Percentiles rank a stretch among this genome's conserved stretches.
phyloP scores from a whole-genome alignment of 2,888 invertebrate genomes.

The Pardosa pseudoannulata region DNA sequence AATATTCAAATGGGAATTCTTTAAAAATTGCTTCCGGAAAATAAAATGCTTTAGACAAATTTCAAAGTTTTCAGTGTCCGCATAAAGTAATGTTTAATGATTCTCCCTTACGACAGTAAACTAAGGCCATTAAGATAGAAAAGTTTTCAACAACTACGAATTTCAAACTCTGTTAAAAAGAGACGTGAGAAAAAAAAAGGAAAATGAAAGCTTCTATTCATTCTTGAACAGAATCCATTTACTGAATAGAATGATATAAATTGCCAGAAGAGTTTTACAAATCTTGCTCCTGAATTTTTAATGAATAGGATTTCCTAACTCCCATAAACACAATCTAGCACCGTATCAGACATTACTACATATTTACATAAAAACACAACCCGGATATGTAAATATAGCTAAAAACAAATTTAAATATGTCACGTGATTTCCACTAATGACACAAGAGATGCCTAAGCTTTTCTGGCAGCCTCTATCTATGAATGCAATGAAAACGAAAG shows the following conservation, averaged over 20 bases:
- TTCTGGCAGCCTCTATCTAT: too few species aligned
- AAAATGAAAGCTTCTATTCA: not conserved
- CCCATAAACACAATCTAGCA: too few species aligned
- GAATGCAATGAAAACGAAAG: too few species aligned
- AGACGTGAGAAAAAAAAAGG: not conserved
- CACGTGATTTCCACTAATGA: too few species aligned
- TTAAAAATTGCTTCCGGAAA: not conserved
- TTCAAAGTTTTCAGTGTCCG: not conserved
- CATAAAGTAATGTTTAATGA: slow-evolving; percentile 1
- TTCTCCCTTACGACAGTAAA: not conserved
- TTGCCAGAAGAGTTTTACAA: not conserved
- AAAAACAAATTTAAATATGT: too few species aligned
- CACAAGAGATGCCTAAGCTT: too few species aligned
- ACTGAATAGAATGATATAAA: not conserved
- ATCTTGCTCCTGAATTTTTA: not conserved
- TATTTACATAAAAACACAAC: too few species aligned
- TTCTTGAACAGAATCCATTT: not conserved
- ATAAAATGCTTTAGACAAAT: not conserved
- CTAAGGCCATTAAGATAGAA: not conserved
- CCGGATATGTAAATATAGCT: too few species aligned
- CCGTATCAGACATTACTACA: too few species aligned
- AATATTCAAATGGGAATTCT: not conserved
- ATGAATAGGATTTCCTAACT: too few species aligned
- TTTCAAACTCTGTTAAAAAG: not conserved
- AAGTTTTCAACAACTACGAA: not conserved